Base-by-base conservation (phyloP, 2,113 vertebrate genomes). In the Psophia crepitans region DNA sequence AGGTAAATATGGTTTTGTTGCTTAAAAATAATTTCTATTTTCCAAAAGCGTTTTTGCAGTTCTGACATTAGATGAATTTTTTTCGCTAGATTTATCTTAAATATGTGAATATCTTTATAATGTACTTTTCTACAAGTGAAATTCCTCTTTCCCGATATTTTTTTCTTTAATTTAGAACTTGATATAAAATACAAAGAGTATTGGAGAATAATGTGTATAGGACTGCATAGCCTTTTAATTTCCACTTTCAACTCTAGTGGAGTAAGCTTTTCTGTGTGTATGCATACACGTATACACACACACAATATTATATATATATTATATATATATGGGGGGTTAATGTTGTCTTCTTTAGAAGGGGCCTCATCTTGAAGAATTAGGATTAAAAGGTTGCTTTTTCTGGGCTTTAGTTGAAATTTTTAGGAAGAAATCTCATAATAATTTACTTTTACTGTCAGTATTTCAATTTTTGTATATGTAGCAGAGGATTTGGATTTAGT, bases 1-100 rank as follows among this genome's bases (percentile, higher is more conserved):
- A 51, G 9, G n/a, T 15, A 76, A 83, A 30, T 4, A 0, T 13
- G 4, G 0, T 3, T 64, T 64, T 51, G 4, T n/a, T 70, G 14
- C 17, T 70, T 79, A 6, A 53, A n/a, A 66, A 20, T 27, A 2
- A 17, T 15, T 4, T 14, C 26, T 51, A 2, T 26, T 88, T 66
- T 71, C 32, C 22, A 8, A 3, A 46, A 56, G 8, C 46, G 11
- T 68, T 68, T 60, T 15, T 65, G 14, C 1, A 1, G 2, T 56
- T 73, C 3, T 20, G 17, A 30, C 60, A 69, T 87, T 80, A 39
- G 19, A 12, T 69, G 0, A 8, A 2, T 16, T 82, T 87, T 87
- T 82, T 75, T 35, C 8, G 13, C 17, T 5, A 33, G 23, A 22
- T 65, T 48, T 65, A 12, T 75, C 10, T 37, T 76, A 7, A 0